Conservation (phyloP, 2,113 vertebrate species). For the Tragelaphus buxtoni region DNA sequence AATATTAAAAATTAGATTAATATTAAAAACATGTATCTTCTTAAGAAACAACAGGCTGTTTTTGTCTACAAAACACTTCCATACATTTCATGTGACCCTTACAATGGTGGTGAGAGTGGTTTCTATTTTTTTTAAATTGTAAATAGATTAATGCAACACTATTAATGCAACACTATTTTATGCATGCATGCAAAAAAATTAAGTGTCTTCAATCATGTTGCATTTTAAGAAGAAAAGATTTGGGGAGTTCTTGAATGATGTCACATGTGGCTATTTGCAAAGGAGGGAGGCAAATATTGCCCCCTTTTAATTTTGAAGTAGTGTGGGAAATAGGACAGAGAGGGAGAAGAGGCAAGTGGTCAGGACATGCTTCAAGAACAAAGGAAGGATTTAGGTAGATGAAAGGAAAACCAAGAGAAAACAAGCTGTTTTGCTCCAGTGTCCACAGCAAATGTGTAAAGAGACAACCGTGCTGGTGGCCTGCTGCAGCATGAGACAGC, state of each 20-base stretch:
- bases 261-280: not conserved
- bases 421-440: not conserved
- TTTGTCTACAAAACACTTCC: not conserved
- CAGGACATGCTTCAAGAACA: not conserved
- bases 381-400: not conserved
- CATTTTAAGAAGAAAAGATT: not conserved
- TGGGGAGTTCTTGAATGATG: not conserved
- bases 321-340: not conserved
- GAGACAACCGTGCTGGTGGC: not conserved
- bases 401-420: not conserved
- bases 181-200: not conserved
- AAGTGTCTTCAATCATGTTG: not conserved
- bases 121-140: not conserved
- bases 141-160: not conserved
- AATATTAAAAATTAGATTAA: not conserved
- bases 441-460: not conserved
- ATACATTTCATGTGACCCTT: not conserved
- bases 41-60: not conserved
- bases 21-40: not conserved
- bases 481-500: not conserved
- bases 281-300: not conserved
- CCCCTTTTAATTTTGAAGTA: not conserved
- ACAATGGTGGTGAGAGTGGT: not conserved
- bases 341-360: not conserved
- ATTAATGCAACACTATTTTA: not conserved